These are phyloP conservation scores for Pocota personata DNA, from an alignment of 2,888 invertebrate species.

Conservation along the genomic window DNA sequence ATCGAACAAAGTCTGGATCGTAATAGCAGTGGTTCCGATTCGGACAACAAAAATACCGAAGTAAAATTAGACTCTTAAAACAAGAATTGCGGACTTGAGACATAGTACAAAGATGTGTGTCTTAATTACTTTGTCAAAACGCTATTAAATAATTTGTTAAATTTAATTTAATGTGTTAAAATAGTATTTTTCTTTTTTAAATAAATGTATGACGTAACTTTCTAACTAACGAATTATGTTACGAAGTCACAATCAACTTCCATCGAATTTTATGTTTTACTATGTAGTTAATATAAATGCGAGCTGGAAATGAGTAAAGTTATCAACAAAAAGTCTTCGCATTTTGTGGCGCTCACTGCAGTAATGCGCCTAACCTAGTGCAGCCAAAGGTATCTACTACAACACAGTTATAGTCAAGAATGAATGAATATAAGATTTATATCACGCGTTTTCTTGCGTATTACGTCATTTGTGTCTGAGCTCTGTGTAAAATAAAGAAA, in stretches of 20 bases:
- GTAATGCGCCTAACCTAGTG: too few species aligned
- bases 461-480: too few species aligned
- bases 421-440: too few species aligned
- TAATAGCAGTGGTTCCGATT: constrained; percentile 29
- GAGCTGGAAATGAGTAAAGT: too few species aligned
- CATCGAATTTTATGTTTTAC: too few species aligned
- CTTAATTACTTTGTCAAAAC: constrained; percentile 1
- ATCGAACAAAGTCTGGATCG: constrained; percentile 38
- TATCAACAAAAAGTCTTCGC: too few species aligned
- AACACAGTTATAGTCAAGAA: too few species aligned
- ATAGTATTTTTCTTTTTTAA: constrained; percentile 36
- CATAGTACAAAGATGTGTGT: neutral
- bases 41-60: neutral
- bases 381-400: too few species aligned
- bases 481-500: too few species aligned
- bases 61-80: neutral
- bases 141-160: constrained; percentile 25
- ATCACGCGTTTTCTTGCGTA: too few species aligned
- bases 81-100: neutral
- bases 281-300: too few species aligned
- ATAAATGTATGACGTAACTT: constrained; percentile 30
- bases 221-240: neutral
- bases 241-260: neutral
- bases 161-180: constrained; percentile 48
- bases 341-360: too few species aligned